Base-by-base conservation (phyloP, 1,140 invertebrate species). In the Idris sp. region DNA sequence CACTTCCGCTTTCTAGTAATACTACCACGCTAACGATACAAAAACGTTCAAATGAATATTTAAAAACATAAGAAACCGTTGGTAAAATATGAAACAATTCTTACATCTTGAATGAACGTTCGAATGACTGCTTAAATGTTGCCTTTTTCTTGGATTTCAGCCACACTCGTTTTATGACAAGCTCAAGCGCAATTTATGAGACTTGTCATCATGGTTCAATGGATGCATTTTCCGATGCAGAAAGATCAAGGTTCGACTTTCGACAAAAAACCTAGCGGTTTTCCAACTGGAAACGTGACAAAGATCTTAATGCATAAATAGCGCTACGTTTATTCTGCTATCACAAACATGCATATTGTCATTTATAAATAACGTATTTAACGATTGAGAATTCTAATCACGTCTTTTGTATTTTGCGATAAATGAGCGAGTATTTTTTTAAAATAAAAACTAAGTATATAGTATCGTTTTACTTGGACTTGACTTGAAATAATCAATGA, bases 1-100 rank as follows among this genome's bases (percentile, higher is more conserved):
- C 43, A 41, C 59, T 64, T 64, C 36, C 28, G 30, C 9, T 30
- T 41, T 40, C 15, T 11, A 46, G 9, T 10, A 43, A 64, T 35
- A 33, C 26, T 22, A 14, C 41, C 61, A 14, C 30, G 13, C 18
- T 53, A 53, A 54, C 48, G 61, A 65, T 46, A 65, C 48, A 65
- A 65, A 65, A 65, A 65, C 40, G 41, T 14, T 31, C 22, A 16
- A 46, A 65, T 65, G 61, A 65, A 65, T 65, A 65, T 65, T 65
- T 65, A 46, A 65, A 65, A 65, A 54, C 6, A 22, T 15, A 26
- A 54, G 41, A 46, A 36, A 43, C 18, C 22, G 18, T n/a, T n/a
- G n/a, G n/a, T n/a, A n/a, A n/a, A n/a, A n/a, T n/a, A n/a, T n/a
- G 40, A 41, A 33, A 54, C 49, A 38, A 54, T 54, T 11, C 11